Conservation (phyloP, 1,140 invertebrate genomes). For the Gryllus bimaculatus region DNA sequence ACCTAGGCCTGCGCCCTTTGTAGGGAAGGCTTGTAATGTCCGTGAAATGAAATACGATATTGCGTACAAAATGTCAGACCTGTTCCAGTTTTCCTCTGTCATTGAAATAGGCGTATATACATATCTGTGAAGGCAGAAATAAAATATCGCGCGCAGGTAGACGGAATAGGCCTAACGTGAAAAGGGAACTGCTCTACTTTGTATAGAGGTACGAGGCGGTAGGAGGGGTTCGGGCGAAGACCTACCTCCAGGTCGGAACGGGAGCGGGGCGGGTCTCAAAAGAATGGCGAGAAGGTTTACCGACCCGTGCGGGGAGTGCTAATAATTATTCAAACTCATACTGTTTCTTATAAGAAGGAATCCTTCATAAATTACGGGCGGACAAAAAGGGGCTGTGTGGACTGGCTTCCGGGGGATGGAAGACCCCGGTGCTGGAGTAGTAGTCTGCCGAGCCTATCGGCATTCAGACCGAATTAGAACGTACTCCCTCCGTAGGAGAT, state of each 20-base stretch:
- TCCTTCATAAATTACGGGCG: background rate
- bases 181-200: slow-evolving; percentile 1
- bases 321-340: background rate
- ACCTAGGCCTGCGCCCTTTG: background rate
- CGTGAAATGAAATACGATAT: background rate
- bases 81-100: slow-evolving; percentile 1
- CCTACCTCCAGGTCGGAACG: background rate
- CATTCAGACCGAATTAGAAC: background rate
- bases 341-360: background rate
- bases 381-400: background rate
- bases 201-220: background rate
- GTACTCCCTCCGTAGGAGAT: background rate
- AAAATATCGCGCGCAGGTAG: background rate
- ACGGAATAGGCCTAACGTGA: background rate
- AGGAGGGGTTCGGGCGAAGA: background rate
- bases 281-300: background rate
- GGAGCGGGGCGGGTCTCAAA: background rate
- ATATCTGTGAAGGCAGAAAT: slow-evolving; percentile 1
- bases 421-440: background rate
- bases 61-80: background rate
- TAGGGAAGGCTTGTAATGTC: background rate
- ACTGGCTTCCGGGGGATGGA: too few species aligned
- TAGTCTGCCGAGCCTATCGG: background rate
- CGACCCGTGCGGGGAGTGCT: background rate
- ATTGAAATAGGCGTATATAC: slow-evolving; percentile 2